phyloP scores from a whole-genome alignment of 2,797 vertebrate species.

The Discoglossus pictus region DNA sequence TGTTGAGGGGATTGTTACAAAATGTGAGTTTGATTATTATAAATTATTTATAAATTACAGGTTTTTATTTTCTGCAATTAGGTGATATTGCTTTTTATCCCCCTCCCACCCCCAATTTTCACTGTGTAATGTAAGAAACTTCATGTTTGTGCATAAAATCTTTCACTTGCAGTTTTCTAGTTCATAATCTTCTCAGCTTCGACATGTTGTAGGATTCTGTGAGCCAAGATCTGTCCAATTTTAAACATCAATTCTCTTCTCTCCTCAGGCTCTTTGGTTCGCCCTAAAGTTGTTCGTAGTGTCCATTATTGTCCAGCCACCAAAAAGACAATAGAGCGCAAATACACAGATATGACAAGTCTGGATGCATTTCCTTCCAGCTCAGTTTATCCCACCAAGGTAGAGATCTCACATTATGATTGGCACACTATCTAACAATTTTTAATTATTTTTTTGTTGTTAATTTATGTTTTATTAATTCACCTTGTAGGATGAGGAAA shows the following conservation, averaged over 20 bases:
- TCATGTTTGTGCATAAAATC: neutral
- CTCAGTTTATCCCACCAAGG: constrained; percentile 93
- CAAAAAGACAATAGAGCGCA: constrained; percentile 94
- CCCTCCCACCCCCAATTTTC: too few species aligned
- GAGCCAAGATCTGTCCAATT: too few species aligned
- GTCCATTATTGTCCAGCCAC: constrained; percentile 97
- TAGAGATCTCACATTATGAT: constrained; percentile 54
- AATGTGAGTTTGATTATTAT: constrained; percentile 89
- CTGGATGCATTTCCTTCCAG: constrained; percentile 90
- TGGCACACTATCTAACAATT: too few species aligned
- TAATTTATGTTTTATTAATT: neutral
- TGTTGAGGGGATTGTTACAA: constrained; percentile 95
- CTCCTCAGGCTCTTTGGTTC: constrained; percentile 88
- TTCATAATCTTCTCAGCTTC: too few species aligned
- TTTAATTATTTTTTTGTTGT: neutral
- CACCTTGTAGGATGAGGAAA: constrained; percentile 87
- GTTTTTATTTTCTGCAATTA: too few species aligned
- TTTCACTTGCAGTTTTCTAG: too few species aligned
- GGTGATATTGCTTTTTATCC: too few species aligned
- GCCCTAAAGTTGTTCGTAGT: constrained; percentile 92
- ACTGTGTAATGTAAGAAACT: too few species aligned
- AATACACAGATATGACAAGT: constrained; percentile 92
- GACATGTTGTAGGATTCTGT: too few species aligned
- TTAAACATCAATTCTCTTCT: neutral
- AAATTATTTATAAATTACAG: too few species aligned